A percentile compares a stretch with the other conserved stretches of the same genome.
Conservation (phyloP, 2,113 vertebrate genomes). For the Oreocharis arfaki region DNA sequence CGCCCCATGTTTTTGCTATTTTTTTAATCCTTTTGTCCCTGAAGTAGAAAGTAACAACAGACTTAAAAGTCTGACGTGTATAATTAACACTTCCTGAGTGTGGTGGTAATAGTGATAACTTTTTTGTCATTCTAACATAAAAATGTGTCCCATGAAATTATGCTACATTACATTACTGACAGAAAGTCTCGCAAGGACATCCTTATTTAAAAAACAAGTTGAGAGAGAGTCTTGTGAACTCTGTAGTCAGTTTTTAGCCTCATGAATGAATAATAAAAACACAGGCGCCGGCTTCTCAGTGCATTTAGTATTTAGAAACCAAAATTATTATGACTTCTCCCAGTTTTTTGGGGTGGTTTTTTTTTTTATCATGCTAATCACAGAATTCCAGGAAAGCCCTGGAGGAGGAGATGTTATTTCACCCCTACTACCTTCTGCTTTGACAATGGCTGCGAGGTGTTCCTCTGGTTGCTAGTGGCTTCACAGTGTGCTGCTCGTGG, state of each 20-base stretch:
- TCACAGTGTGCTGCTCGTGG: not conserved
- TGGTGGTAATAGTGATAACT: not conserved
- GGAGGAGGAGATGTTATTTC: not conserved
- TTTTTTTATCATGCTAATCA: not conserved
- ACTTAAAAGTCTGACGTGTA: not conserved
- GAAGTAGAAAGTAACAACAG: not conserved
- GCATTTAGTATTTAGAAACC: not conserved
- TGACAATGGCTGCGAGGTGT: not conserved
- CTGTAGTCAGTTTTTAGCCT: not conserved
- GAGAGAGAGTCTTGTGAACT: not conserved
- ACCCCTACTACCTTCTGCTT: not conserved
- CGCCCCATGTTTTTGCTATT: not conserved
- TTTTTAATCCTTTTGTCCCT: not conserved
- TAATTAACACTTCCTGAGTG: not conserved
- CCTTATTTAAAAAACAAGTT: not conserved
- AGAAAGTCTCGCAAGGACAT: not conserved
- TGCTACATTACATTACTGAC: not conserved
- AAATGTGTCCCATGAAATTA: not conserved
- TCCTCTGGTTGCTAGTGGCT: not conserved
- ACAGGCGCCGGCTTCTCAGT: not conserved
- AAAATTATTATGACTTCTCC: not conserved
- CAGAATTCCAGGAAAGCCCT: not conserved
- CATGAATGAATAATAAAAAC: not conserved
- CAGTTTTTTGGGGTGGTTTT: too few species aligned
- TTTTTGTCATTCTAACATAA: not conserved